phyloP scores from a whole-genome alignment of 2,888 invertebrate genomes.

The Thymelicus sylvestris region DNA sequence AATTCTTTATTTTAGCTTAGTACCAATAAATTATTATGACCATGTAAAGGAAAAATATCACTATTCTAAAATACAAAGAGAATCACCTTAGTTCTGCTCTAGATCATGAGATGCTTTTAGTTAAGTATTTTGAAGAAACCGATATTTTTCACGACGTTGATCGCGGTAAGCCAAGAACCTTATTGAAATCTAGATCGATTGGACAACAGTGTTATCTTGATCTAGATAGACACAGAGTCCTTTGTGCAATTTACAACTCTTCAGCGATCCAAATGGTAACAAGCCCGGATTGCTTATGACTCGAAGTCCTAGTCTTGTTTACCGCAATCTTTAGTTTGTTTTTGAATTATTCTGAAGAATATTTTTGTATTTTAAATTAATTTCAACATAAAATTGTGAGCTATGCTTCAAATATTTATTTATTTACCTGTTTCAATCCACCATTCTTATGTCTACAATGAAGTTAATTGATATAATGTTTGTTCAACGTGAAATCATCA shows the following conservation, averaged over 20 bases:
- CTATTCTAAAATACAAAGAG: no score
- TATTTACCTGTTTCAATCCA: no score
- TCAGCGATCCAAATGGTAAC: conserved; percentile 24
- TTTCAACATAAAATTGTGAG: neutral
- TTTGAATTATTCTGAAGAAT: no score
- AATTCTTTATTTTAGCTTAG: no score
- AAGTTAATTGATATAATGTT: conserved; percentile 8
- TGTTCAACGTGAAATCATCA: conserved; percentile 40
- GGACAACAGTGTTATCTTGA: conserved; percentile 49
- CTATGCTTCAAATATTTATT: no score
- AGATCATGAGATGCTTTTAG: no score
- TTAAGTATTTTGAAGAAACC: neutral
- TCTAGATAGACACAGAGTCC: conserved; percentile 47
- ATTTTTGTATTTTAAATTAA: no score
- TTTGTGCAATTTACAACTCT: conserved; percentile 34
- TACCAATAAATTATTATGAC: no score
- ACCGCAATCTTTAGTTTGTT: neutral
- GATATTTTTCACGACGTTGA: neutral
- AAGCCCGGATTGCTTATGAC: conserved; percentile 7
- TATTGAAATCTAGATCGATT: conserved; percentile 52
- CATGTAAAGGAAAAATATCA: no score
- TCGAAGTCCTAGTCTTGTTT: conserved; percentile 9
- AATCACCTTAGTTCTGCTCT: no score
- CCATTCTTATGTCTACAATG: no score
- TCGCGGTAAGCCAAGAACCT: neutral